Percentiles rank a stretch among this genome's conserved stretches.
Conservation (phyloP, 2,888 invertebrate genomes). For the Drosophila kambysellisi region DNA sequence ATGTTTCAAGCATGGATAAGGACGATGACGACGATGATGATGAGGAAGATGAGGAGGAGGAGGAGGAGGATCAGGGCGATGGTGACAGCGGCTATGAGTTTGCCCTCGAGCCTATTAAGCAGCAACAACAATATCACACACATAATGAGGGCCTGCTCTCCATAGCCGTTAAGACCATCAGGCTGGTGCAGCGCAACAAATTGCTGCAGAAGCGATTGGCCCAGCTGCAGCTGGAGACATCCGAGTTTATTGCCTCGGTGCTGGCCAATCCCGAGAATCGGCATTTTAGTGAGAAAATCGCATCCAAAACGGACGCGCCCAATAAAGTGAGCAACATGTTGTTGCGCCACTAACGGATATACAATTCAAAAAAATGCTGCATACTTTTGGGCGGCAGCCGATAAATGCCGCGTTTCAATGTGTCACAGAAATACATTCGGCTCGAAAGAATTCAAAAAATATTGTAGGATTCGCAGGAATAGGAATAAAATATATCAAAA, state of each 20-base stretch:
- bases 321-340: slow-evolving; percentile 66
- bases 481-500: slow-evolving; percentile 2
- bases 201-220: slow-evolving; percentile 88
- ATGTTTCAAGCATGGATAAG: slow-evolving; percentile 21
- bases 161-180: slow-evolving; percentile 88
- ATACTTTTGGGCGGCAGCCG: slow-evolving; percentile 57
- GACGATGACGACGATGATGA: slow-evolving; percentile 30
- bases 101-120: slow-evolving; percentile 40
- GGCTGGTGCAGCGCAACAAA: slow-evolving; percentile 88
- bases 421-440: slow-evolving; percentile 35
- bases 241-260: slow-evolving; percentile 87
- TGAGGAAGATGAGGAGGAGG: slow-evolving; percentile 4
- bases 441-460: neutral
- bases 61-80: slow-evolving; percentile 44
- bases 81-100: slow-evolving; percentile 58
- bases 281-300: slow-evolving; percentile 77
- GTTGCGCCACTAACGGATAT: slow-evolving; percentile 55
- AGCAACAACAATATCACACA: slow-evolving; percentile 40
- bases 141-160: slow-evolving; percentile 86
- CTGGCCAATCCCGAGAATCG: slow-evolving; percentile 86
- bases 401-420: slow-evolving; percentile 25
- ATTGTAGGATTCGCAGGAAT: neutral
- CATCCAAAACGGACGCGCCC: slow-evolving; percentile 50
- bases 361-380: slow-evolving; percentile 35
- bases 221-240: slow-evolving; percentile 88